Base-by-base conservation (phyloP, 2,888 invertebrate genomes). In the Campoplex nolae region DNA sequence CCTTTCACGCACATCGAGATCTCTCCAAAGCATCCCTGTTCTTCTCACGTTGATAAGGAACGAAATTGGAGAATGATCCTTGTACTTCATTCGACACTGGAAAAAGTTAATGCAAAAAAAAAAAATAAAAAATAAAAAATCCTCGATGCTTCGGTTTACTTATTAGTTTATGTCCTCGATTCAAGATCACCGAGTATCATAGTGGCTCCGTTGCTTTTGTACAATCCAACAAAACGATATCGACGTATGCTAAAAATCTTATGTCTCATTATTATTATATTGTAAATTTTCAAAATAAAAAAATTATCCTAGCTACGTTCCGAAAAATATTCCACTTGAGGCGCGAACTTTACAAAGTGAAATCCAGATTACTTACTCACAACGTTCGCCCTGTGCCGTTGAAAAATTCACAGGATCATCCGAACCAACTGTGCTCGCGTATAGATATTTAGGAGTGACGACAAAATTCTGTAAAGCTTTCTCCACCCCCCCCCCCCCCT, bases 401-500 rank as follows among this genome's bases (percentile, higher is more conserved):
- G 35, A 35, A 51, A 71, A 32, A 71, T 71, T 51, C 71, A 32
- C 51, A 9, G 18, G 71, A 71, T 71, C 18, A 71, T 71, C 71
- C n/a, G 8, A 32, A 71, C 71, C 51, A 51, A 71, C 51, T 51
- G 51, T 51, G 71, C 32, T 16, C 75, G 28, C 75, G 28, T n/a
- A 75, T 45, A 58, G 62, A 62, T 75, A 38, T 75, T 75, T 58
- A 75, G 42, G 18, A 45, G 62, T 68, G 71, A 28, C 51, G 62
- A 80, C 51, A 76, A 80, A 68, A 85, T 85, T 85, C 80, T 68
- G 45, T 45, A 23, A 42, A 86, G 73, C 84, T 68, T 67, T 38
- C 13, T 38, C 35, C 54, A n/a, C 35, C 51, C 78, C 54, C 23
- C 18, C 4, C 35, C 51, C 78, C 54, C 23, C 18, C 4, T 54